Evolutionary conservation across 1,140 invertebrate species (phyloP), one percentile per base, ranked within the genome.

Genomic region (Penaeus japonicus): DNA sequence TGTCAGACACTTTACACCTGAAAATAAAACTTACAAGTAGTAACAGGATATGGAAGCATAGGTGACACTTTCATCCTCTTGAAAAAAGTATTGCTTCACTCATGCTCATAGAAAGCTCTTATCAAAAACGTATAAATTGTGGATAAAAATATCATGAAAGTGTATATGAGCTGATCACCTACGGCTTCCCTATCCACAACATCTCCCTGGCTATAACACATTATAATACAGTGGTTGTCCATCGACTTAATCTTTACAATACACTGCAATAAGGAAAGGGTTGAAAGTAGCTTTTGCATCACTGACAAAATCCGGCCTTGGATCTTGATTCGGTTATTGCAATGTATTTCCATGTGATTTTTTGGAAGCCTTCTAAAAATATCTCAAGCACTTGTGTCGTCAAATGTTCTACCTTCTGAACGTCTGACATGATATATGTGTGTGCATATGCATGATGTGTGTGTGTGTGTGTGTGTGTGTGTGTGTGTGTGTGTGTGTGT

Each of bases 1-100:
- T 75, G 73, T 84, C 80, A 87, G 53, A 87, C 85, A 82, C 65
- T 88, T 88, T 88, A 88, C 87, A 88, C 73, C 84, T 85, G 84
- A 85, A 85, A 85, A 77, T 85, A 59, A 78, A 85, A 85, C 32
- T 75, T 77, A 57, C 77, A 77, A 85, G 53, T 85, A 77, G 78
- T 85, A 78, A 57, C 15, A 59, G 84, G 84, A 85, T 75, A 78
- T 85, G 73, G 84, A 85, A 85, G 84, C 73, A 85, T 85, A 78
- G 84, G 84, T 85, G 84, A 85, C 57, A n/a, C 15, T 54, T 85
- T 62, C 30, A 53, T 35, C 47, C 27, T 85, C 39, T 22, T 27
- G 39, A 47, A 55, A n/a, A 54, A 55, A 77, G 54, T 82, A 82
- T 82, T 82, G 79, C 79, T 82, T 82, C 57, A 82, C 27, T 82